Conservation (phyloP, 2,888 invertebrate genomes). For the Boloria euphrosyne region DNA sequence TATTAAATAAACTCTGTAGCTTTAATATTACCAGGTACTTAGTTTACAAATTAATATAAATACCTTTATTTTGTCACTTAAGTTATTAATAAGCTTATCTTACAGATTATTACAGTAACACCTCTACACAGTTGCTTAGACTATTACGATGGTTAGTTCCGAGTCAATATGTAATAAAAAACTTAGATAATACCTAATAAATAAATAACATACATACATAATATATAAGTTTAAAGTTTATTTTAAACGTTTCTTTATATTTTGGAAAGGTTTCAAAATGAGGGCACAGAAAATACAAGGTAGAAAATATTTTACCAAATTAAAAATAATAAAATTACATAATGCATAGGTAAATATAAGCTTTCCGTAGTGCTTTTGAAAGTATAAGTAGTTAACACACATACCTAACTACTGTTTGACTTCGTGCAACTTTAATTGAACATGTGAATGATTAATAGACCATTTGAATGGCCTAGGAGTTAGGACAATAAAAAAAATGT, state of each 20-base stretch:
- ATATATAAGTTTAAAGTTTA: no score
- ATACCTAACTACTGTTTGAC: no score
- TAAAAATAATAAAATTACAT: neutral
- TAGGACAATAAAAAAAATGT: no score
- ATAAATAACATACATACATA: no score
- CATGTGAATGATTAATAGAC: no score
- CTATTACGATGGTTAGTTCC: conserved; percentile 1
- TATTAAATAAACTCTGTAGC: no score
- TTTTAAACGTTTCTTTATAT: neutral
- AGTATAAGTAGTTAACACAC: neutral
- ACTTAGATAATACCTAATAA: no score
- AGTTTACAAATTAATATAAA: neutral
- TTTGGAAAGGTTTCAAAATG: conserved; percentile 14
- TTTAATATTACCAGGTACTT: neutral
- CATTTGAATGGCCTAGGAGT: no score
- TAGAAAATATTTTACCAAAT: conserved; percentile 1
- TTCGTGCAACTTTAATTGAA: no score
- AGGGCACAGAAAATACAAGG: conserved; percentile 21
- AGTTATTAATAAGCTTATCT: no score
- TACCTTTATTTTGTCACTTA: neutral
- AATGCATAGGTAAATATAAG: neutral
- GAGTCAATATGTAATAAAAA: no score
- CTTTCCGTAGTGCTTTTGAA: neutral
- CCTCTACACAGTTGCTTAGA: neutral
- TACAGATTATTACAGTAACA: no score